Evolutionary conservation across 2,113 vertebrate genomes (phyloP).

Genomic region (Sylvia atricapilla): DNA sequence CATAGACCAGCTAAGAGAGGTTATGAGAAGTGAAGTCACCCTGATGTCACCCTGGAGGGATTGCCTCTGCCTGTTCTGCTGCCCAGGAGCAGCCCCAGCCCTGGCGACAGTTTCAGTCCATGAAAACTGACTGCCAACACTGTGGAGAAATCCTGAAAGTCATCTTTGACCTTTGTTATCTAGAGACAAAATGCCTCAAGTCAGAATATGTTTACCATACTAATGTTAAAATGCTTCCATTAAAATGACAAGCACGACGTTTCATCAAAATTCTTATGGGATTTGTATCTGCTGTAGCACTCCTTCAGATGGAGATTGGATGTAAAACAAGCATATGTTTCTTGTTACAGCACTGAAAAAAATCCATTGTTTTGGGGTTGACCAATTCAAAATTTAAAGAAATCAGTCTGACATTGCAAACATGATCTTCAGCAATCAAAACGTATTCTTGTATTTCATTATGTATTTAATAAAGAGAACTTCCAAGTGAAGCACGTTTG

Average conservation of each 20-base stretch:
- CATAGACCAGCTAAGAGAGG: background rate
- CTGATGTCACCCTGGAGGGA: background rate
- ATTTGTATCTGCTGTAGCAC: constrained; percentile 14
- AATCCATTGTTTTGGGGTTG: constrained; percentile 24
- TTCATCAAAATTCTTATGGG: background rate
- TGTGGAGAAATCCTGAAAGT: background rate
- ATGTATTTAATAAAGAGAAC: background rate
- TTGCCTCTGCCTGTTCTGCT: background rate
- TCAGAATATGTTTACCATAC: constrained; percentile 1
- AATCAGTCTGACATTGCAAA: constrained; percentile 30
- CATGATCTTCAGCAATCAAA: constrained; percentile 7
- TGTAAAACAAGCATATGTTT: constrained; percentile 56
- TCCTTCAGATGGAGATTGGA: constrained; percentile 26
- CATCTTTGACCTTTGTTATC: background rate
- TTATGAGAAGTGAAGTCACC: background rate
- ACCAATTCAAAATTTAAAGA: constrained; percentile 29
- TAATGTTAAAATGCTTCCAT: background rate
- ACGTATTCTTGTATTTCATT: background rate
- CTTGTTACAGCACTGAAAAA: constrained; percentile 39
- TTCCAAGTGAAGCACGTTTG: background rate
- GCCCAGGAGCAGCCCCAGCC: background rate
- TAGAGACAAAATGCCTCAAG: background rate
- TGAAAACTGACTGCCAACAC: accelerated
- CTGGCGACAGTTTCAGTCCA: background rate
- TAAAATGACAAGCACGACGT: background rate